Conservation (phyloP, 2,113 vertebrate genomes). For the Pterocles gutturalis region DNA sequence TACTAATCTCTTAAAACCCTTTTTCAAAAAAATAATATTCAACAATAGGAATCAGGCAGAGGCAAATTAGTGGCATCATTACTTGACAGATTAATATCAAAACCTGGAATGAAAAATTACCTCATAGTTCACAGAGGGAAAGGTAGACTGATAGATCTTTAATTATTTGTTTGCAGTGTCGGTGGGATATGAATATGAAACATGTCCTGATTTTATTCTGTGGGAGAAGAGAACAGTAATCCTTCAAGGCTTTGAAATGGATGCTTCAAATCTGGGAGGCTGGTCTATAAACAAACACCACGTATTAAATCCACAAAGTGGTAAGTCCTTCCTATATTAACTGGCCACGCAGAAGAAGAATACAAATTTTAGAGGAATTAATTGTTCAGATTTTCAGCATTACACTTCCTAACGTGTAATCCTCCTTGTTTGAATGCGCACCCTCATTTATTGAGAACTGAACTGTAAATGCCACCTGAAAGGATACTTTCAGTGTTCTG, state of each 20-base stretch:
- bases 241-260: conserved; percentile 95
- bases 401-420: conserved; percentile 32
- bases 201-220: conserved; percentile 90
- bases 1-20: conserved; percentile 31
- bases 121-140: not conserved
- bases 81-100: not conserved
- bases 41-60: not conserved
- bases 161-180: conserved; percentile 86
- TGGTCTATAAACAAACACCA: conserved; percentile 99
- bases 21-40: not conserved
- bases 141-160: conserved; percentile 39
- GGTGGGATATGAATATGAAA: conserved; percentile 96
- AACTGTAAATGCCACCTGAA: conserved; percentile 34
- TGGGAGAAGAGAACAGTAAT: conserved; percentile 94
- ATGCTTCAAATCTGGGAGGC: conserved; percentile 93
- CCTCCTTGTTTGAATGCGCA: not conserved
- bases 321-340: conserved; percentile 79
- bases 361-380: conserved; percentile 61
- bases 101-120: not conserved
- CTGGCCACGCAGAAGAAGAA: not conserved
- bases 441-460: not conserved
- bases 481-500: not conserved
- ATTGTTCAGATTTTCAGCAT: conserved; percentile 32
- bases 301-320: conserved; percentile 92
- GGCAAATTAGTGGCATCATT: conserved; percentile 1